These are phyloP conservation scores for Syngnathus scovelli DNA, from an alignment of 2,113 vertebrate genomes.

Conservation along the genomic window DNA sequence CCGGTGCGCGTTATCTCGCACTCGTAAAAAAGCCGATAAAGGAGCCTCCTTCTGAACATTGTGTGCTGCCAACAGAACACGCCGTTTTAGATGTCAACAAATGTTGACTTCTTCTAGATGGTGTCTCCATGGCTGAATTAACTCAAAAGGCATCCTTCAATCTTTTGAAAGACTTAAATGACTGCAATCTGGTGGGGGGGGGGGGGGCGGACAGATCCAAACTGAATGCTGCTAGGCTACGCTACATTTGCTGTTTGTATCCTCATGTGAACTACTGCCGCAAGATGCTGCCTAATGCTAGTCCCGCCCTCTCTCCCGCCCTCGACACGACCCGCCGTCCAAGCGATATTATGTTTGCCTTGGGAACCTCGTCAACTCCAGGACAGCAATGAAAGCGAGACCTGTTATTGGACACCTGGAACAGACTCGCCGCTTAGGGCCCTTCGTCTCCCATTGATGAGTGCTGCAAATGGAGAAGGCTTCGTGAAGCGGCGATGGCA, in stretches of 20 bases:
- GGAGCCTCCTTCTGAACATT: neutral
- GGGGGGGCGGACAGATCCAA: neutral
- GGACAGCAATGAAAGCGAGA: neutral
- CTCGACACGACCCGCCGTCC: neutral
- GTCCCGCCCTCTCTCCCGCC: neutral
- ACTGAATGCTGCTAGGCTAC: neutral
- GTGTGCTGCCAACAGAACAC: neutral
- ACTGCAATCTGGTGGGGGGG: too few species aligned
- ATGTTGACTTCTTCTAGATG: too few species aligned
- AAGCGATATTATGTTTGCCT: neutral
- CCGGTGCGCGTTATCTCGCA: slow-evolving; percentile 18
- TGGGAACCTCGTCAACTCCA: neutral
- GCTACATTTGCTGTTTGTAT: neutral
- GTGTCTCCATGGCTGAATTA: too few species aligned
- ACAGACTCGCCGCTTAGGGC: neutral
- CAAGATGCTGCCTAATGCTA: neutral
- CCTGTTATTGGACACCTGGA: neutral
- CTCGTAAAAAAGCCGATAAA: slow-evolving; percentile 28
- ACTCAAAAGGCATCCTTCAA: too few species aligned
- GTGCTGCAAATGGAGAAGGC: neutral
- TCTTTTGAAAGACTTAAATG: too few species aligned
- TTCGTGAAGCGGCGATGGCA: too few species aligned
- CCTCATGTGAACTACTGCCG: neutral
- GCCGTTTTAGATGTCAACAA: too few species aligned
- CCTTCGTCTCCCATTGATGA: neutral